These are phyloP conservation scores for Poecile montanus DNA, from an alignment of 2,797 vertebrate genomes.

Conservation along the genomic window DNA sequence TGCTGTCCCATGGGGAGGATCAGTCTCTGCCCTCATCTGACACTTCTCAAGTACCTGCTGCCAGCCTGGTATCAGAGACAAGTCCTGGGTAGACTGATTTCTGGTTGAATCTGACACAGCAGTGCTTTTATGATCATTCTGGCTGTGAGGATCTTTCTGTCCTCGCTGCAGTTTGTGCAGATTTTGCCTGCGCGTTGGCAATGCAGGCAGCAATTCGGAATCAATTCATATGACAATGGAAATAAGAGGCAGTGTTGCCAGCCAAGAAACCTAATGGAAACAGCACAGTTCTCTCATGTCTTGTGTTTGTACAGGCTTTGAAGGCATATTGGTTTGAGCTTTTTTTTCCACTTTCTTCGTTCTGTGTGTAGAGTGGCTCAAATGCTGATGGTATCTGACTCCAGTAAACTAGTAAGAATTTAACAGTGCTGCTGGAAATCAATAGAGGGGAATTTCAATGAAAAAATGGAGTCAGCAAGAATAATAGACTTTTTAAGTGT, in stretches of 20 bases:
- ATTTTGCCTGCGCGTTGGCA: not conserved
- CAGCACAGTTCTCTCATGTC: not conserved
- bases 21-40: not conserved
- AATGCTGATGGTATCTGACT: not conserved
- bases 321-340: not conserved
- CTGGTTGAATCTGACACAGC: not conserved
- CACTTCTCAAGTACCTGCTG: not conserved
- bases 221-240: not conserved
- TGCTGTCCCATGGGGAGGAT: not conserved
- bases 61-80: not conserved
- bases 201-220: not conserved
- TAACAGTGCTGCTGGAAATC: not conserved
- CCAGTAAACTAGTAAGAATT: not conserved
- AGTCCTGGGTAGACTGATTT: not conserved
- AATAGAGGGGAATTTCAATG: not conserved
- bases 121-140: not conserved
- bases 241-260: not conserved
- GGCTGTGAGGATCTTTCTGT: constrained; percentile 10
- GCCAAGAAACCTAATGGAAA: not conserved
- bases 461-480: not conserved
- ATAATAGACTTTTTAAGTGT: not conserved
- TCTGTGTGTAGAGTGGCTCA: not conserved
- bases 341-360: not conserved
- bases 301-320: not conserved
- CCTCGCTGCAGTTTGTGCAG: not conserved